Base-by-base conservation (phyloP, 2,888 invertebrate genomes). In the Ochropleura plecta region DNA sequence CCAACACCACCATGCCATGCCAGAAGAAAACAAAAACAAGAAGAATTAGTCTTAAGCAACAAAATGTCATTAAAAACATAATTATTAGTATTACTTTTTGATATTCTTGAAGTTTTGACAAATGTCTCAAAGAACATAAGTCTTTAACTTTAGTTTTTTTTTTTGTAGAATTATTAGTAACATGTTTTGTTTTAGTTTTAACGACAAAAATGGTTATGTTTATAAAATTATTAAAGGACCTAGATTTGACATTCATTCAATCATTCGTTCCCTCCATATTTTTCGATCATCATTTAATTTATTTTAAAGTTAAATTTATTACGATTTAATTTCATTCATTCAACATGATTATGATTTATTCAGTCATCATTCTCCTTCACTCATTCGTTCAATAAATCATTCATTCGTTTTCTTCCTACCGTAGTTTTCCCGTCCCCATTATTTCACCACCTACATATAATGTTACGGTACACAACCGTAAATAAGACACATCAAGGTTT, bases 1-100 rank as follows among this genome's bases (percentile, higher is more conserved):
- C 92, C 92, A 85, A 88, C 90, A 93, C 92, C 93, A 70, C 64
- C 90, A 91, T 91, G 92, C 92, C 90, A 91, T 91, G 91, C 92
- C 71, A 73, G 64, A 79, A 76, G 49, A 77, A 16, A 51, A 60
- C 66, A 73, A 64, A 68, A 63, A 53, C 48, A 66, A 81, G 59
- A 84, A 70, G 53, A 63, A 76, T 85, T 85, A 85, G 77, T 82
- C 65, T 68, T 66, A 83, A 55, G 70, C 79, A 76, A 72, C 73
- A 81, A 40, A 66, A 70, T 46, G 63, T 16, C n/a, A 71, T 78
- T 72, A 79, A 65, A 18, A 76, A 78, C 70, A 74, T n/a, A 14
- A 57, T 30, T 65, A 82, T 79, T 82, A 82, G 78, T 82, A 64
- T 12, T n/a, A 12, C 16, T 14, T 16, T 44, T 67, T 12, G 5